These are phyloP conservation scores for Nyctibius bracteatus DNA, from an alignment of 2,113 vertebrate genomes.

Conservation along the genomic window DNA sequence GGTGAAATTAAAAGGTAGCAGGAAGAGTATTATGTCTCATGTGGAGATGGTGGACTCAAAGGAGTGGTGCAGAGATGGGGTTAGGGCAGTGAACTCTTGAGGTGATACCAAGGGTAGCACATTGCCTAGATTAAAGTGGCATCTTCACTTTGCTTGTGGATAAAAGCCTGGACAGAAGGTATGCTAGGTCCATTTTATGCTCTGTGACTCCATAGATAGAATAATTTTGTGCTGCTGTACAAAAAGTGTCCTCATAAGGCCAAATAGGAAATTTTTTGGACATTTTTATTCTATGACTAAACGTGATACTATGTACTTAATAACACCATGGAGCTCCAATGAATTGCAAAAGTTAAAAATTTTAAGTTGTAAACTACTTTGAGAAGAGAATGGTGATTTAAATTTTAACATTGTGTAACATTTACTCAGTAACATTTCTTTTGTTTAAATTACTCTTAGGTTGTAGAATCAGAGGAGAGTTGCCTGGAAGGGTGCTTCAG, in stretches of 20 bases:
- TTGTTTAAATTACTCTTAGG: neutral
- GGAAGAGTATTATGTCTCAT: neutral
- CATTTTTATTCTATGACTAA: neutral
- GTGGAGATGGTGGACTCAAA: neutral
- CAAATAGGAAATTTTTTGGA: rapidly evolving
- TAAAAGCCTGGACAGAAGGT: neutral
- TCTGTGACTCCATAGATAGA: neutral
- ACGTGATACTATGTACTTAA: neutral
- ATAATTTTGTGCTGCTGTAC: neutral
- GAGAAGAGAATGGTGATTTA: neutral
- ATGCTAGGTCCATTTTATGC: neutral
- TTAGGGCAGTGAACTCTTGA: neutral
- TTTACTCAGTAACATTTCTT: neutral
- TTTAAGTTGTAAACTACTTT: neutral
- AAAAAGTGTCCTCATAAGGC: neutral
- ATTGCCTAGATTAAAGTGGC: neutral
- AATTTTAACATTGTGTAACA: neutral
- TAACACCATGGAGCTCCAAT: neutral
- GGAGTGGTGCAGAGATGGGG: neutral
- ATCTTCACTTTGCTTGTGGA: neutral
- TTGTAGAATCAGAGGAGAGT: too few species aligned
- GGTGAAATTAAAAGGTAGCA: neutral
- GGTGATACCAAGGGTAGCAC: neutral
- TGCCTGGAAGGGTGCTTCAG: neutral
- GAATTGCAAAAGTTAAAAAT: neutral